Conservation (phyloP, 2,113 vertebrate species). For the Camelus dromedarius region DNA sequence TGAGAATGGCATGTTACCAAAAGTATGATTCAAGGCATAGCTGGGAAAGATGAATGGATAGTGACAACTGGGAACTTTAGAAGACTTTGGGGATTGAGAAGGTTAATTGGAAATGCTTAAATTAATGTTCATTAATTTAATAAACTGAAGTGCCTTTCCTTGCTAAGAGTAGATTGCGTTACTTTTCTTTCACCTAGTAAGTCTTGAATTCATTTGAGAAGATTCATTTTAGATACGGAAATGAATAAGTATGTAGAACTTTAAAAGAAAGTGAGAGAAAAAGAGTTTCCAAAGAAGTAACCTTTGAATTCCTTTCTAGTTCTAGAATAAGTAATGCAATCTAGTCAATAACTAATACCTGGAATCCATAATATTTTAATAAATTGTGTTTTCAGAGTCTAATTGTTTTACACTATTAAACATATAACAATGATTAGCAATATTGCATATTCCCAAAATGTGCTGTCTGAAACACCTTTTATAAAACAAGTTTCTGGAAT, state of each 20-base stretch:
- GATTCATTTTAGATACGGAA: slow-evolving; percentile 57
- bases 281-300: background rate
- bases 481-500: background rate
- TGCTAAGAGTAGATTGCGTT: slow-evolving; percentile 60
- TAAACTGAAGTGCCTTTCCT: slow-evolving; percentile 54
- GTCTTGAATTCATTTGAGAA: slow-evolving; percentile 12
- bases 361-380: background rate
- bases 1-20: slow-evolving; percentile 57
- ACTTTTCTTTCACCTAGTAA: slow-evolving; percentile 45
- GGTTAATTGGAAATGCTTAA: slow-evolving; percentile 76
- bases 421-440: background rate
- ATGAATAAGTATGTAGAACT: slow-evolving; percentile 2
- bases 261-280: background rate
- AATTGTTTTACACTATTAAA: background rate
- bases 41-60: slow-evolving; percentile 55
- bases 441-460: background rate
- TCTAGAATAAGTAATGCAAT: slow-evolving; percentile 1
- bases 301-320: background rate
- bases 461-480: background rate
- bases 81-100: slow-evolving; percentile 48
- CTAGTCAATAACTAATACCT: background rate
- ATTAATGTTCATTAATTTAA: slow-evolving; percentile 77
- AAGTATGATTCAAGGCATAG: slow-evolving; percentile 53
- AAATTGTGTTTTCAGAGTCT: background rate
- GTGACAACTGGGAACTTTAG: slow-evolving; percentile 54